Evolutionary conservation across 2,113 vertebrate species (phyloP).

Genomic region (Entelurus aequoreus): DNA sequence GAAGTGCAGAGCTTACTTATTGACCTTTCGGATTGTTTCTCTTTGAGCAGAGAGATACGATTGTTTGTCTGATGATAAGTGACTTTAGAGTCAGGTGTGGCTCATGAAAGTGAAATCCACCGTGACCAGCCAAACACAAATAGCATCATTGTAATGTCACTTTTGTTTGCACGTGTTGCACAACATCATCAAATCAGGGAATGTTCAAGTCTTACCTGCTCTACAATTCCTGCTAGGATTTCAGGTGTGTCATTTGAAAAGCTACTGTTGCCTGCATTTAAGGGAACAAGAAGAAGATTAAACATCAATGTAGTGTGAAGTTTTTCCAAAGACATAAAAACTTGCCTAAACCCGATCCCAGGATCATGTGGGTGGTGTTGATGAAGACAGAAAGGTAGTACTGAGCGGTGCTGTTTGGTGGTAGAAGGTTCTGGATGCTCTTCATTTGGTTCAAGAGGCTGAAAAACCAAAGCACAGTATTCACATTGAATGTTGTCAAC

Average conservation of each 20-base stretch:
- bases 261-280: conserved; percentile 53
- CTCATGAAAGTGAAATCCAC: not conserved
- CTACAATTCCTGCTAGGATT: conserved; percentile 31
- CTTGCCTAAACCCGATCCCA: conserved; percentile 57
- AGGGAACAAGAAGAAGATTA: not conserved
- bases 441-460: conserved; percentile 64
- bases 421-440: conserved; percentile 49
- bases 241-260: conserved; percentile 31
- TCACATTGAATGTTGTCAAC: conserved; percentile 3
- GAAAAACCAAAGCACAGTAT: conserved; percentile 25
- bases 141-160: not conserved
- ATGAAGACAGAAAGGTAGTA: conserved; percentile 47
- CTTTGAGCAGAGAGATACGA: not conserved
- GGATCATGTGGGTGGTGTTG: conserved; percentile 48
- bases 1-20: no score
- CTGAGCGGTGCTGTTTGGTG: conserved; percentile 41
- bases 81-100: not conserved
- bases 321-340: not conserved
- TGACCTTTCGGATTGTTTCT: no score
- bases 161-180: not conserved
- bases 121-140: not conserved
- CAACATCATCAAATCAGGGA: not conserved
- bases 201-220: conserved; percentile 44
- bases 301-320: no score
- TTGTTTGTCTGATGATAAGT: not conserved